Evolutionary conservation across 2,113 vertebrate genomes (phyloP), one percentile per base, ranked within the genome.

Genomic region (Cryptoleucopteryx plumbea): DNA sequence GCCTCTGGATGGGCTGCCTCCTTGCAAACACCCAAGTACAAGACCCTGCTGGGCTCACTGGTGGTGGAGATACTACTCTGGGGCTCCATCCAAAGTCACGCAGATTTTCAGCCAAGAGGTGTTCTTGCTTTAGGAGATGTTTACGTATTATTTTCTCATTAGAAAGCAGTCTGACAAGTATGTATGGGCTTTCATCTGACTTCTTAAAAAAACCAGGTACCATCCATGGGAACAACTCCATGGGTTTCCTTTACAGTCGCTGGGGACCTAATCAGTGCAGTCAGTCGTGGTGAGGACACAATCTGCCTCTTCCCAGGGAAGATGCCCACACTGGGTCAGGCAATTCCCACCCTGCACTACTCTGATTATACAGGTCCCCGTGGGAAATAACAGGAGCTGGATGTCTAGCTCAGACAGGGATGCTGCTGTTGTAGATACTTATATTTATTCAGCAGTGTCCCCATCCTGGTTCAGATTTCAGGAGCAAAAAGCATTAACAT

Each of bases 181-280:
- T 1, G 2, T 1, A 4, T 8, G 45, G 15, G 74, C 18, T 91
- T 79, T 71, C n/a, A 38, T 16, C 42, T 4, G 1, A n/a, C 29
- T 70, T 59, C 29, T 70, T 59, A 29, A 42, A 88, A 63, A 26
- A 13, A 3, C 2, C 22, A 15, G 25, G 14, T 40, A 18, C 9
- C 19, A 29, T 32, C n/a, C 78, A 48, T 2, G 23, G 15, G 36
- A 82, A 4, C 26, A 52, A 16, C 55, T 79, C 40, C 65, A 38
- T 0, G 1, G 31, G 4, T 79, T 66, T 58, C 25, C 18, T 42
- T 67, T 63, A 2, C 6, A 13, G 36, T 38, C 9, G 3, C 4
- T 12, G 32, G 38, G 53, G 15, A 45, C 15, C 7, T 48, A 23
- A 62, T 22, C n/a, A 48, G 47, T 1, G 1, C 53, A 52, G 40